Percentiles rank a stretch among this genome's conserved stretches.
phyloP scores from a whole-genome alignment of 2,113 vertebrate genomes.

The Megaleporinus macrocephalus region DNA sequence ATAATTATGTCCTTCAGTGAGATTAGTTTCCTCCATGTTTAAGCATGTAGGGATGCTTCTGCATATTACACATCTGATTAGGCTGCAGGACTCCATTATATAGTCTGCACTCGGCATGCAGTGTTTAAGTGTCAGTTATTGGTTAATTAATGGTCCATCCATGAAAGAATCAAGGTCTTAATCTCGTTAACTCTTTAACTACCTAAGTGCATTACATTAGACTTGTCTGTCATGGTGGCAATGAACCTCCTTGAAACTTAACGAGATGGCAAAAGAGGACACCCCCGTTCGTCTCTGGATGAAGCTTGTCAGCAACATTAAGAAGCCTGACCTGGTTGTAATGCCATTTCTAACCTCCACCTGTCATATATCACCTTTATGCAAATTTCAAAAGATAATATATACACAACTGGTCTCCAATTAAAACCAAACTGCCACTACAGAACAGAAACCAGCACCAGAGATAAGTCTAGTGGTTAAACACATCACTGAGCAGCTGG shows the following conservation, averaged over 20 bases:
- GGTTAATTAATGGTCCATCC: constrained; percentile 1
- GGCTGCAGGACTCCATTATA: not conserved
- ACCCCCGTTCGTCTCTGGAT: not conserved
- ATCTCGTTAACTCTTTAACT: constrained; percentile 21
- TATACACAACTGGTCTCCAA: constrained; percentile 9
- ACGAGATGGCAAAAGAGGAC: constrained; percentile 34
- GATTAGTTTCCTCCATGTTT: not conserved
- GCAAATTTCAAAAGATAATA: not conserved
- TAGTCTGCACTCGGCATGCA: not conserved
- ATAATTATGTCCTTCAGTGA: constrained; percentile 18
- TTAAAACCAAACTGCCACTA: constrained; percentile 26
- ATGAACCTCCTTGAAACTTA: constrained; percentile 28
- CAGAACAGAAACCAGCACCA: constrained; percentile 1
- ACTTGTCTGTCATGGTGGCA: not conserved
- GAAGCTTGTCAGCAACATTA: constrained; percentile 8
- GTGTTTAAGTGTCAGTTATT: constrained; percentile 5
- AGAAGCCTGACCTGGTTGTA: not conserved
- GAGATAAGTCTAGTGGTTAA: constrained; percentile 24
- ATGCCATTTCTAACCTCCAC: not conserved
- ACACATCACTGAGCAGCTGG: constrained; percentile 38
- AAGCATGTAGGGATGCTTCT: constrained; percentile 1
- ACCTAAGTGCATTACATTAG: not conserved
- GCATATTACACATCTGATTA: constrained; percentile 22
- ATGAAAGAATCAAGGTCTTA: not conserved
- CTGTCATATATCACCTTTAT: not conserved